phyloP scores from a whole-genome alignment of 1,140 invertebrate species.

The Anoplophora glabripennis region DNA sequence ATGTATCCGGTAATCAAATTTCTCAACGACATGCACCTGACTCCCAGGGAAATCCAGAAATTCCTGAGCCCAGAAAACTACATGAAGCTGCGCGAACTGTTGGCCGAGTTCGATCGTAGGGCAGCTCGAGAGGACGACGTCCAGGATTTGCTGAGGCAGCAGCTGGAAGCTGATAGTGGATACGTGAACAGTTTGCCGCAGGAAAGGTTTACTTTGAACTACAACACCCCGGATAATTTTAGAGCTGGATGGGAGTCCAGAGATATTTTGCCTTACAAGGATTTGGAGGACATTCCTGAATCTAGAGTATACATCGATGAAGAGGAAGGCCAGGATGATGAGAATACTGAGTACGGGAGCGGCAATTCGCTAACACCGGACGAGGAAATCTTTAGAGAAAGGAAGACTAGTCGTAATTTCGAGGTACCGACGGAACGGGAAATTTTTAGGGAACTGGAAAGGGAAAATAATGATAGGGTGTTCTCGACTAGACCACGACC shows the following conservation, averaged over 20 bases:
- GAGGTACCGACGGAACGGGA: slow-evolving; percentile 11
- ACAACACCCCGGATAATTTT: slow-evolving; percentile 55
- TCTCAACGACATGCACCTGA: slow-evolving; percentile 31
- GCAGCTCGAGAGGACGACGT: slow-evolving; percentile 1
- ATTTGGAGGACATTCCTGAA: slow-evolving; percentile 49
- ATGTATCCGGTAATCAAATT: slow-evolving; percentile 35
- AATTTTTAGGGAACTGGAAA: slow-evolving; percentile 40
- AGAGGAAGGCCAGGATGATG: slow-evolving; percentile 24
- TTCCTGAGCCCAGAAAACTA: slow-evolving; percentile 41
- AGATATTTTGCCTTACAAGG: slow-evolving; percentile 36
- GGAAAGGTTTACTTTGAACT: slow-evolving; percentile 45
- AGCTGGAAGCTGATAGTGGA: slow-evolving; percentile 27
- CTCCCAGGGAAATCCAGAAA: slow-evolving; percentile 35
- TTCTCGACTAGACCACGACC: slow-evolving; percentile 17
- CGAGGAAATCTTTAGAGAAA: slow-evolving; percentile 23
- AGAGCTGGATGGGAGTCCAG: slow-evolving; percentile 51
- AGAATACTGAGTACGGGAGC: slow-evolving; percentile 24
- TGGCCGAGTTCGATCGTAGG: slow-evolving; percentile 26
- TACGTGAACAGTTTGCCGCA: neutral
- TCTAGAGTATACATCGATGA: slow-evolving; percentile 55
- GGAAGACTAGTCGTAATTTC: slow-evolving; percentile 6
- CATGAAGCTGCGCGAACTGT: slow-evolving; percentile 28
- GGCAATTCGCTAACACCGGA: slow-evolving; percentile 5
- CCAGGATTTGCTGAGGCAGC: slow-evolving; percentile 29
- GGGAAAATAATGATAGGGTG: slow-evolving; percentile 21